These are phyloP conservation scores for Bugulina stolonifera DNA, from an alignment of 2,888 invertebrate genomes.

Conservation along the genomic window DNA sequence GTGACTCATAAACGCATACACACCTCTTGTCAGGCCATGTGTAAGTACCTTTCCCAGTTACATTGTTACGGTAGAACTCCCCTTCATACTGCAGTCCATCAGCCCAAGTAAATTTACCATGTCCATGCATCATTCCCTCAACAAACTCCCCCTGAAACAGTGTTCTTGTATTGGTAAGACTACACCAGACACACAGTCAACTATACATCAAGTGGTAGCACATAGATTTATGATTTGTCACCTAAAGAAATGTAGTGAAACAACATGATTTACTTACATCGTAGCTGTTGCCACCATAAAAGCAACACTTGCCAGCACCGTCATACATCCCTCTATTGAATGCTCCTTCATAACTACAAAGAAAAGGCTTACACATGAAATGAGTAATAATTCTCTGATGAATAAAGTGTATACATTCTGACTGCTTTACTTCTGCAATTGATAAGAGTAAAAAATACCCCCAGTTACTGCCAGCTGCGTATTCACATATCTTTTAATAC, in stretches of 20 bases:
- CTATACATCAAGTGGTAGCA: too few species aligned
- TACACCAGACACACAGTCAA: too few species aligned
- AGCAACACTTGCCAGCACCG: slow-evolving; percentile 46
- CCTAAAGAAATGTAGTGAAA: not conserved
- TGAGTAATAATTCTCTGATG: too few species aligned
- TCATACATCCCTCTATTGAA: slow-evolving; percentile 48
- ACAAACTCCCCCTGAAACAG: slow-evolving; percentile 46
- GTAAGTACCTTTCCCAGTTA: slow-evolving; percentile 51
- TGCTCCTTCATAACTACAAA: slow-evolving; percentile 48
- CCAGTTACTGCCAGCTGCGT: too few species aligned
- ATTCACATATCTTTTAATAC: too few species aligned
- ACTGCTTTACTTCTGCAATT: too few species aligned
- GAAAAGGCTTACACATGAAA: too few species aligned
- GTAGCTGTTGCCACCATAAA: slow-evolving; percentile 48
- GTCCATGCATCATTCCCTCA: slow-evolving; percentile 53
- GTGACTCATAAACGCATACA: too few species aligned
- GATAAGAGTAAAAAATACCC: too few species aligned
- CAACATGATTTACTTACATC: slow-evolving; percentile 35
- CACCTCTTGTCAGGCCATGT: slow-evolving; percentile 46
- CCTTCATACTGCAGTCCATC: slow-evolving; percentile 52
- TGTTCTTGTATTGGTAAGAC: too few species aligned
- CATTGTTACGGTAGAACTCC: slow-evolving; percentile 48
- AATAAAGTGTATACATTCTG: too few species aligned
- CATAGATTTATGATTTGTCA: too few species aligned
- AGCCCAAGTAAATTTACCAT: slow-evolving; percentile 50